These are phyloP conservation scores for Rosalia funebris DNA, from an alignment of 2,888 invertebrate genomes.

Conservation along the genomic window DNA sequence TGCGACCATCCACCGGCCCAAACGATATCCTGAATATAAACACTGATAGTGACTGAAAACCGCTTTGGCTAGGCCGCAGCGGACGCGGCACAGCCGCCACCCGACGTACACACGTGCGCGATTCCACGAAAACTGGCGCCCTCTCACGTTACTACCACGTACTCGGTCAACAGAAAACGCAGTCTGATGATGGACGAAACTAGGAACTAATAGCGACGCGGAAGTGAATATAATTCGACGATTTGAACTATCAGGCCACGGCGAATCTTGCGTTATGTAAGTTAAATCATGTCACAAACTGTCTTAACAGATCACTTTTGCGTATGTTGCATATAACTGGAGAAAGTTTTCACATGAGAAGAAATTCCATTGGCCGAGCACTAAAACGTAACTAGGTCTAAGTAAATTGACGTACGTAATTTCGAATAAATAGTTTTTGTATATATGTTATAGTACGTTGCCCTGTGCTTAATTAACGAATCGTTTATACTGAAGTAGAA, in stretches of 20 bases:
- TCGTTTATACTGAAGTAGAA: conserved; percentile 18
- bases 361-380: too few species aligned
- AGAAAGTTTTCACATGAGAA: too few species aligned
- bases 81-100: conserved; percentile 37
- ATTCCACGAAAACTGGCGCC: conserved; percentile 36
- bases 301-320: too few species aligned
- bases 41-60: conserved; percentile 71
- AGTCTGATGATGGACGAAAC: not conserved
- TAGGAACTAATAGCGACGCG: too few species aligned
- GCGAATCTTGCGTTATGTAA: too few species aligned
- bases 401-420: conserved; percentile 33
- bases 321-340: too few species aligned
- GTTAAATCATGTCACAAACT: too few species aligned
- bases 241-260: too few species aligned
- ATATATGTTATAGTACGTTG: conserved; percentile 36
- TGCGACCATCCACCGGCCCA: conserved; percentile 69
- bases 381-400: too few species aligned
- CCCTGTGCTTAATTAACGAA: conserved; percentile 33
- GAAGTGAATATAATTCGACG: too few species aligned
- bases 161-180: conserved; percentile 22
- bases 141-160: conserved; percentile 38
- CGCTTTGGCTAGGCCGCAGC: conserved; percentile 49
- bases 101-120: conserved; percentile 43
- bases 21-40: conserved; percentile 80
- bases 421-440: conserved; percentile 38